Percentiles rank a stretch among this genome's conserved stretches.
Conservation (phyloP, 2,888 invertebrate species). For the Lamellibrachia satsuma region DNA sequence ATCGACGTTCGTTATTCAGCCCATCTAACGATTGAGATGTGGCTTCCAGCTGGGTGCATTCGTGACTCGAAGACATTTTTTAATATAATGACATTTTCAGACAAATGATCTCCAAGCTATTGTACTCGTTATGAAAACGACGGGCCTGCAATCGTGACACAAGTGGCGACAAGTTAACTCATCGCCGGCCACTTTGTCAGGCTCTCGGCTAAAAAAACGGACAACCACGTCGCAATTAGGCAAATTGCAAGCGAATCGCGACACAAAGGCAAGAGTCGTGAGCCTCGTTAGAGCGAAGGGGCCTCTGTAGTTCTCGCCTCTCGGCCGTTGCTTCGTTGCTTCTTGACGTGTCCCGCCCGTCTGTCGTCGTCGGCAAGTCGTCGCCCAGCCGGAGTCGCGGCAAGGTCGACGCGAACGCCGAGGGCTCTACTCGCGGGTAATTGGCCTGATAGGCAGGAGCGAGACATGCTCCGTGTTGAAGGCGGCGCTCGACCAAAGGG, state of each 20-base stretch:
- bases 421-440: not conserved
- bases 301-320: not conserved
- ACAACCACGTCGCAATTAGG: not conserved
- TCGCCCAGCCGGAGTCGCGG: not conserved
- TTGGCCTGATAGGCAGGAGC: not conserved
- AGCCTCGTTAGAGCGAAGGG: not conserved
- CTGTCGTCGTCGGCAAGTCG: not conserved
- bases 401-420: not conserved
- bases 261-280: slow-evolving; percentile 3
- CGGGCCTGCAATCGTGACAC: not conserved
- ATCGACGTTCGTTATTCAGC: not conserved
- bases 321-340: not conserved
- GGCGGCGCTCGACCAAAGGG: not conserved
- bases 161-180: not conserved
- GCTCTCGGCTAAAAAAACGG: not conserved
- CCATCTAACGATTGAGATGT: not conserved
- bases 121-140: not conserved
- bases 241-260: slow-evolving; percentile 3
- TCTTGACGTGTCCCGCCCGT: not conserved
- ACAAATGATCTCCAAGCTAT: not conserved
- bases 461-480: not conserved
- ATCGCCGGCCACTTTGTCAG: not conserved
- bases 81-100: not conserved
- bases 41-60: not conserved
- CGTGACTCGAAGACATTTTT: not conserved